Conservation (phyloP, 2,113 vertebrate genomes). For the Leptodactylus fuscus region DNA sequence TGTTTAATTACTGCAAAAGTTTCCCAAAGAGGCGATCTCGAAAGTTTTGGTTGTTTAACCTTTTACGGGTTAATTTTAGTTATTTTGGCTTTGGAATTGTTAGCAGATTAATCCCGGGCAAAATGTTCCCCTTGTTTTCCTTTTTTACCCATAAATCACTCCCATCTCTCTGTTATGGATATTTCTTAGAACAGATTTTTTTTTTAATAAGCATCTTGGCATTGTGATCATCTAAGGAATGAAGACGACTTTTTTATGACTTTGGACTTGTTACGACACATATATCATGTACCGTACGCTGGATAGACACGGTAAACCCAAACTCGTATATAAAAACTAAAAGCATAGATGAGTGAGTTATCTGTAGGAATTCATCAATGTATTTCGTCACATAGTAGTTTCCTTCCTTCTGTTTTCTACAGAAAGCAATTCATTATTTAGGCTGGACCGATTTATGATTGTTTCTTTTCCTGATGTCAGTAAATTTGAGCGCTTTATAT, state of each 20-base stretch:
- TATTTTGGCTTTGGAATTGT: constrained; percentile 44
- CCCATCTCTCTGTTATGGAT: constrained; percentile 30
- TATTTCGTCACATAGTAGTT: neutral
- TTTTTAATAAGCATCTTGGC: constrained; percentile 11
- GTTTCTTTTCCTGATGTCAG: neutral
- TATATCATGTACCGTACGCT: constrained; percentile 5
- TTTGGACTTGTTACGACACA: neutral
- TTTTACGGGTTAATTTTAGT: constrained; percentile 48
- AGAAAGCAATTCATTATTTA: neutral
- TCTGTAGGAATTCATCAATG: neutral
- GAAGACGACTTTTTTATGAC: neutral
- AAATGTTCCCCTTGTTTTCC: constrained; percentile 22
- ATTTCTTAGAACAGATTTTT: neutral
- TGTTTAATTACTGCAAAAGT: constrained; percentile 26
- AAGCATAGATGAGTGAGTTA: neutral
- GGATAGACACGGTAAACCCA: neutral
- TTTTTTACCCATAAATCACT: constrained; percentile 26
- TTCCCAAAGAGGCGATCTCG: constrained; percentile 40
- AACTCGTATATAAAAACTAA: neutral
- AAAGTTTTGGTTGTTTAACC: constrained; percentile 44
- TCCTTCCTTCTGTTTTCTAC: neutral
- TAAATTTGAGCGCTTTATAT: neutral
- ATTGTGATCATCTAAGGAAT: neutral
- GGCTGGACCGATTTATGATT: neutral
- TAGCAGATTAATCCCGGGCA: constrained; percentile 45